Percentiles rank a stretch among this genome's conserved stretches.
phyloP scores from a whole-genome alignment of 1,140 invertebrate species.

The Drosophila hydei region DNA sequence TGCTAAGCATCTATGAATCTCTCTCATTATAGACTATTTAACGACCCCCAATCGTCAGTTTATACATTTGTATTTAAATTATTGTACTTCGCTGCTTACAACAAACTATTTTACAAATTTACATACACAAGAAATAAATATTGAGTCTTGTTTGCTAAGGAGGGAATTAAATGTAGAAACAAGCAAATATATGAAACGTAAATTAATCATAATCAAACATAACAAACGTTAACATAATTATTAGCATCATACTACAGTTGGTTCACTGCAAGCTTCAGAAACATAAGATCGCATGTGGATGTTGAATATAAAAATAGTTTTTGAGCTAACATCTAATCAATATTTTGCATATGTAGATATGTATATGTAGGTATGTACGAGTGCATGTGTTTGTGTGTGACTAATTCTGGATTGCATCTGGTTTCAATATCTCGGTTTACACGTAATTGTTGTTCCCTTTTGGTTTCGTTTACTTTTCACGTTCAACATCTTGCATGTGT shows the following conservation, averaged over 20 bases:
- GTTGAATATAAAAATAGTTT: constrained; percentile 67
- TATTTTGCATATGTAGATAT: constrained; percentile 55
- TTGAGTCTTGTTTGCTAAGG: constrained; percentile 66
- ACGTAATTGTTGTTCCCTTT: constrained; percentile 64
- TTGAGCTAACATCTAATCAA: constrained; percentile 73
- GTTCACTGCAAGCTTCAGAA: constrained; percentile 57
- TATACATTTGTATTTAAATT: constrained; percentile 71
- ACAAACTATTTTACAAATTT: constrained; percentile 82
- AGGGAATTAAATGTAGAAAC: constrained; percentile 62
- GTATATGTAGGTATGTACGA: constrained; percentile 64
- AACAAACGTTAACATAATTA: constrained; percentile 39
- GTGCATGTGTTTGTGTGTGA: constrained; percentile 49
- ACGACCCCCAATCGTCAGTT: constrained; percentile 45
- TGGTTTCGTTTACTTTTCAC: constrained; percentile 45
- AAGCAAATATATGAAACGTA: constrained; percentile 22
- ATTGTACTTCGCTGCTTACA: constrained; percentile 82
- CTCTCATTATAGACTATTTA: constrained; percentile 66
- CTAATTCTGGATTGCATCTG: constrained; percentile 56
- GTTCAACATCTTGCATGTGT: constrained; percentile 45
- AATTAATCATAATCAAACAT: constrained; percentile 41
- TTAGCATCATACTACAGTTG: constrained; percentile 36
- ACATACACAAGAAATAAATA: constrained; percentile 63
- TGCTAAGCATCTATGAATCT: constrained; percentile 60
- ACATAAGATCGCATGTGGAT: constrained; percentile 31
- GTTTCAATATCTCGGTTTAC: constrained; percentile 40